Percentiles rank a stretch among this genome's conserved stretches.
phyloP scores from a whole-genome alignment of 2,797 vertebrate species.

The Staurois parvus region DNA sequence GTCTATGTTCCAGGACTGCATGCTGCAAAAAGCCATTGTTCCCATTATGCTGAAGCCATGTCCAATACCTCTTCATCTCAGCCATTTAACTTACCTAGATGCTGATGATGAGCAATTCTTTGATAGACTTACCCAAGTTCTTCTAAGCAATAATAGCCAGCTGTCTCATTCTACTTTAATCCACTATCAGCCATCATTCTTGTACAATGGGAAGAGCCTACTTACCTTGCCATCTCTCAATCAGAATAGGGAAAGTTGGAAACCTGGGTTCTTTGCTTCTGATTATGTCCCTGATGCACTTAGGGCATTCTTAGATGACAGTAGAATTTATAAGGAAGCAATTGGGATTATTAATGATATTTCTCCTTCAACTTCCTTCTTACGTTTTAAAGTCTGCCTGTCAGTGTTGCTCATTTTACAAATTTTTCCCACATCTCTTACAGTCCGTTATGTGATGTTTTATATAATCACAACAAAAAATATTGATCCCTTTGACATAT shows the following conservation, averaged over 20 bases:
- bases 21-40: slow-evolving; percentile 68
- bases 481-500: background rate
- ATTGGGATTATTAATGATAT: slow-evolving; percentile 69
- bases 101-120: slow-evolving; percentile 64
- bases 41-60: slow-evolving; percentile 72
- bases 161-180: slow-evolving; percentile 65
- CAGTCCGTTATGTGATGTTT: no score
- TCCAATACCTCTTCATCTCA: slow-evolving; percentile 70
- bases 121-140: slow-evolving; percentile 67
- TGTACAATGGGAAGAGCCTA: slow-evolving; percentile 73
- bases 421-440: background rate
- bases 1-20: slow-evolving; percentile 72
- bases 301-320: slow-evolving; percentile 63
- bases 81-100: slow-evolving; percentile 75
- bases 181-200: slow-evolving; percentile 66
- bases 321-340: slow-evolving; percentile 67
- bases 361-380: slow-evolving; percentile 59
- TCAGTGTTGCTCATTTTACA: background rate
- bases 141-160: slow-evolving; percentile 67
- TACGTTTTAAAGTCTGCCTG: slow-evolving; percentile 38
- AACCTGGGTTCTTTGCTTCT: slow-evolving; percentile 68
- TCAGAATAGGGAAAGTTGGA: slow-evolving; percentile 64
- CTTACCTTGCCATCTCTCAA: slow-evolving; percentile 68
- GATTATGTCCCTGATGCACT: slow-evolving; percentile 61
- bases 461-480: no score